Evolutionary conservation across 2,888 invertebrate genomes (phyloP).

Genomic region (Drosophila austrosaltans): DNA sequence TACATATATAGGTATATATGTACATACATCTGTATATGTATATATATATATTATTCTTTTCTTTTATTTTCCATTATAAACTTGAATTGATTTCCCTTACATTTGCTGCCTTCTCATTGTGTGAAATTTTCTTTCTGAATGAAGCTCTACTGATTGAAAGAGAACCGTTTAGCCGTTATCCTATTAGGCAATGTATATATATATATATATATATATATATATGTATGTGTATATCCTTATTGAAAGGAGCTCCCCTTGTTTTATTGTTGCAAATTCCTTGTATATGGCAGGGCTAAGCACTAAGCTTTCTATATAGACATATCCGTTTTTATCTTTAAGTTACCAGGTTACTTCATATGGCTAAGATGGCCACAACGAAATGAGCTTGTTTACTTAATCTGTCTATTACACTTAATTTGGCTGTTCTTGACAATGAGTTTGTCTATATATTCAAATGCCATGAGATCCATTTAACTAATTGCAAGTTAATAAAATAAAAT

Average conservation of each 20-base stretch:
- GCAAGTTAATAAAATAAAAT: conserved; percentile 12
- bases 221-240: neutral
- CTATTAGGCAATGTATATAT: neutral
- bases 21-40: neutral
- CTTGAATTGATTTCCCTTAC: conserved; percentile 46
- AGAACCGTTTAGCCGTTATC: neutral
- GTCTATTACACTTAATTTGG: no score
- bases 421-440: no score
- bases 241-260: neutral
- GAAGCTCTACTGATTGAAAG: neutral
- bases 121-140: conserved; percentile 9
- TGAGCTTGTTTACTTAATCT: no score
- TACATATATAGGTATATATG: neutral
- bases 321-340: no score
- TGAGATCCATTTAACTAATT: neutral
- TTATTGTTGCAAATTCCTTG: no score
- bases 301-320: no score
- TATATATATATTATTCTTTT: conserved; percentile 6
- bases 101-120: conserved; percentile 1
- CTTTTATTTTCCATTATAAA: conserved; percentile 45
- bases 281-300: no score
- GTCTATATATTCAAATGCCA: no score
- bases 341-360: no score
- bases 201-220: no score
- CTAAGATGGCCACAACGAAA: no score